A percentile compares a stretch with the other conserved stretches of the same genome.
Evolutionary conservation across 2,888 invertebrate species (phyloP).

Genomic region (Latrodectus elegans): DNA sequence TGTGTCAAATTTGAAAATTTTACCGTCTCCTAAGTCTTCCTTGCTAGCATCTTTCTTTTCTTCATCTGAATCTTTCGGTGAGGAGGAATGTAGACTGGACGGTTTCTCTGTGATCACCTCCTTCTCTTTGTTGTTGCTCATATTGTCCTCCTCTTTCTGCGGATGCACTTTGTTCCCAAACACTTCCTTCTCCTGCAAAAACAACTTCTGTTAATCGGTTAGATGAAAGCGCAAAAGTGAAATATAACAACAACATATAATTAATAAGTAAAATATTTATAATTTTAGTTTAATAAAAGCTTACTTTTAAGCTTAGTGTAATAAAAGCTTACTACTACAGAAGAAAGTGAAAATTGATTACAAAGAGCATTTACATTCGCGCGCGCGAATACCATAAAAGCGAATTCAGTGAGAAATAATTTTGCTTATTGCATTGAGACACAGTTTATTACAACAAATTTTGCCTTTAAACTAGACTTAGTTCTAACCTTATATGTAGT

Average conservation of each 20-base stretch:
- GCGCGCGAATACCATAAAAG: too few species aligned
- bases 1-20: neutral
- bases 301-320: too few species aligned
- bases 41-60: slow-evolving; percentile 70
- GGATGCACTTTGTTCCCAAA: slow-evolving; percentile 68
- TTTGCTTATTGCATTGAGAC: too few species aligned
- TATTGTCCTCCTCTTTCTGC: slow-evolving; percentile 68
- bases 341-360: too few species aligned
- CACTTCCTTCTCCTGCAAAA: slow-evolving; percentile 69
- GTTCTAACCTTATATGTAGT: too few species aligned
- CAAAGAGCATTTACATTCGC: too few species aligned
- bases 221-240: slow-evolving; percentile 53
- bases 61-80: slow-evolving; percentile 60
- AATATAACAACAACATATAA: neutral
- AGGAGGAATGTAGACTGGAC: slow-evolving; percentile 55
- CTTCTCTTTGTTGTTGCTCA: slow-evolving; percentile 67
- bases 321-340: too few species aligned
- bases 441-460: too few species aligned
- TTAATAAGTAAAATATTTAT: too few species aligned
- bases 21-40: slow-evolving; percentile 69
- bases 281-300: too few species aligned
- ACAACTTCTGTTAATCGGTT: slow-evolving; percentile 69
- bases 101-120: slow-evolving; percentile 66
- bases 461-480: too few species aligned
- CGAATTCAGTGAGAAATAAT: too few species aligned